Evolutionary conservation across 2,888 invertebrate species (phyloP).

Genomic region (Chromoteleia sp.): DNA sequence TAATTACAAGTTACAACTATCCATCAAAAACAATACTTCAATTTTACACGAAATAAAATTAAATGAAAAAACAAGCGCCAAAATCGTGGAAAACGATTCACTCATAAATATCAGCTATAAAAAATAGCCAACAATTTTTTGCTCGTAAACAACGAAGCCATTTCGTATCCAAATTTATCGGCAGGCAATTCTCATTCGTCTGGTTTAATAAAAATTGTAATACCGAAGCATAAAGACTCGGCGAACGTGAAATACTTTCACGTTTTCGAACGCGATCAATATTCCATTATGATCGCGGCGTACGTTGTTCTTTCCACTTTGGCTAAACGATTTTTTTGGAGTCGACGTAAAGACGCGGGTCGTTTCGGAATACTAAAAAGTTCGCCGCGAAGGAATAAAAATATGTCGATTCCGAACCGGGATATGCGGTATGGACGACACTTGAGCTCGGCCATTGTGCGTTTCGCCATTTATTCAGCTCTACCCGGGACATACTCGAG

Average conservation of each 20-base stretch:
- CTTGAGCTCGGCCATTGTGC: slow-evolving; percentile 51
- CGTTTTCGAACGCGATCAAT: slow-evolving; percentile 58
- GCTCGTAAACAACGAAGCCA: too few relatives aligned
- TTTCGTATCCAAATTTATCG: too few relatives aligned
- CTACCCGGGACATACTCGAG: slow-evolving; percentile 19
- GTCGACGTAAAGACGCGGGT: slow-evolving; percentile 30
- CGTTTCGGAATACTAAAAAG: slow-evolving; percentile 47
- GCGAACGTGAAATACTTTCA: slow-evolving; percentile 48
- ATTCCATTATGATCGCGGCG: slow-evolving; percentile 58
- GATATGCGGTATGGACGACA: slow-evolving; percentile 27
- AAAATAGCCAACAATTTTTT: too few relatives aligned
- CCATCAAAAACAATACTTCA: too few relatives aligned
- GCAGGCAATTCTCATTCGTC: not conserved
- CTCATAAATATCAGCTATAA: too few relatives aligned
- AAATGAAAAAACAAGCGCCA: too few relatives aligned
- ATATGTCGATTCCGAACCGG: slow-evolving; percentile 16
- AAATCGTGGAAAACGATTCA: too few relatives aligned
- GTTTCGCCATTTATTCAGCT: slow-evolving; percentile 19
- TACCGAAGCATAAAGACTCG: slow-evolving; percentile 18
- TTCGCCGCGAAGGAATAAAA: slow-evolving; percentile 20
- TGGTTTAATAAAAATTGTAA: slow-evolving; percentile 30
- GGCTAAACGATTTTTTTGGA: slow-evolving; percentile 44
- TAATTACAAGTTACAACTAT: too few relatives aligned
- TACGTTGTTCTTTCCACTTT: slow-evolving; percentile 46
- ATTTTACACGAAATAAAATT: too few relatives aligned